A percentile compares a stretch with the other conserved stretches of the same genome.
phyloP scores from a whole-genome alignment of 1,140 invertebrate genomes.

The Scylla paramamosain region DNA sequence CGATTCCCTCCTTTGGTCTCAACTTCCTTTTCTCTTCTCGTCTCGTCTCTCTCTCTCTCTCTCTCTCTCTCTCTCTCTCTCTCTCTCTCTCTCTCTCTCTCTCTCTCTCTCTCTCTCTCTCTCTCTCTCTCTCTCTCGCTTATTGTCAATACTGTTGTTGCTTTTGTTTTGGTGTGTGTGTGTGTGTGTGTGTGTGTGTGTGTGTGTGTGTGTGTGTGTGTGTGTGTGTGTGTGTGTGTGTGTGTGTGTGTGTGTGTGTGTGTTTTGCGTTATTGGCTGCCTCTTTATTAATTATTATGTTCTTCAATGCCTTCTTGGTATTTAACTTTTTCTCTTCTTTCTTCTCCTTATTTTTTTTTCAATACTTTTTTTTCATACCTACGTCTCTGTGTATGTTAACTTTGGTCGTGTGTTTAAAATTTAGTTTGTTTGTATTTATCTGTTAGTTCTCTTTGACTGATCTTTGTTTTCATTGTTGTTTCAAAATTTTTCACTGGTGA shows the following conservation, averaged over 20 bases:
- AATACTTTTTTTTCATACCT: neutral
- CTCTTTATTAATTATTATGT: neutral
- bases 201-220: slow-evolving; percentile 34
- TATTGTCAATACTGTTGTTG: no score
- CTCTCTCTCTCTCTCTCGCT: neutral
- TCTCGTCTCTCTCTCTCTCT: slow-evolving; percentile 51
- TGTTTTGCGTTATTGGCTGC: neutral
- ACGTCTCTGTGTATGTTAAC: neutral
- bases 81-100: slow-evolving; percentile 41
- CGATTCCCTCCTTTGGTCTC: neutral
- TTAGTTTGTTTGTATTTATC: neutral
- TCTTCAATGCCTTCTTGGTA: neutral
- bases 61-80: slow-evolving; percentile 43
- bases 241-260: slow-evolving; percentile 48
- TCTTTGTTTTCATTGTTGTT: neutral
- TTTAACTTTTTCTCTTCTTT: neutral
- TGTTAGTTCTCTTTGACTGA: neutral
- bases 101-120: slow-evolving; percentile 38
- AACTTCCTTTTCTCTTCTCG: slow-evolving; percentile 2
- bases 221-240: slow-evolving; percentile 31
- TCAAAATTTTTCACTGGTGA: no score
- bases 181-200: neutral
- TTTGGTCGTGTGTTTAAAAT: neutral
- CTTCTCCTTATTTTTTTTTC: neutral
- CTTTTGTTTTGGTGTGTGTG: no score